phyloP scores from a whole-genome alignment of 2,797 vertebrate species.

The Arrhamphus sclerolepis region DNA sequence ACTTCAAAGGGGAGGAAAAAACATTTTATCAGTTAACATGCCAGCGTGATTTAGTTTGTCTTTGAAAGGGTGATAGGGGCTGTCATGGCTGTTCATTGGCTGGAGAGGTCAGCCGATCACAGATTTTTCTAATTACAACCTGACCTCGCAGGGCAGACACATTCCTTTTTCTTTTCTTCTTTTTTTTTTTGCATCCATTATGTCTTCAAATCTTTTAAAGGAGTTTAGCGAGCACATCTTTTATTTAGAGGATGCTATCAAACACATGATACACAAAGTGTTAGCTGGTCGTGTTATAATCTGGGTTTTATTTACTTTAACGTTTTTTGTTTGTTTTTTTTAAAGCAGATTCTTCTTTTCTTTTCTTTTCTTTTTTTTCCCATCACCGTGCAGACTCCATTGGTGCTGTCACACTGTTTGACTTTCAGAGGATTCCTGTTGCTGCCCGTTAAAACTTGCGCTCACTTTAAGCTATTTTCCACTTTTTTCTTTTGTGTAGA shows the following conservation, averaged over 20 bases:
- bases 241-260: slow-evolving; percentile 14
- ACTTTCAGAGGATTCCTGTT: slow-evolving; percentile 42
- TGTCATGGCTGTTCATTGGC: slow-evolving; percentile 55
- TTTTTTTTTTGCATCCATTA: slow-evolving; percentile 14
- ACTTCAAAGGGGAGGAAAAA: slow-evolving; percentile 65
- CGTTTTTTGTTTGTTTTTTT: too few species aligned
- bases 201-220: slow-evolving; percentile 40
- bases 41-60: slow-evolving; percentile 48
- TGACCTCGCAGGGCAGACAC: slow-evolving; percentile 59
- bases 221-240: slow-evolving; percentile 26
- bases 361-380: slow-evolving; percentile 23
- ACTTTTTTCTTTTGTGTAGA: slow-evolving; percentile 57
- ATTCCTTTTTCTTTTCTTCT: slow-evolving; percentile 56
- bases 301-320: slow-evolving; percentile 19
- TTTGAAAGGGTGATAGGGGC: slow-evolving; percentile 60
- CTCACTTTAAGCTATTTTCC: slow-evolving; percentile 16
- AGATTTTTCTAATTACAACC: slow-evolving; percentile 72
- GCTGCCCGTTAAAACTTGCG: slow-evolving; percentile 49
- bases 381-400: slow-evolving; percentile 30
- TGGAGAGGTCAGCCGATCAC: slow-evolving; percentile 63
- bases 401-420: slow-evolving; percentile 50
- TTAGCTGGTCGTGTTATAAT: slow-evolving; percentile 9
- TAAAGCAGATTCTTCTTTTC: too few species aligned
- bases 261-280: slow-evolving; percentile 4
- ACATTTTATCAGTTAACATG: slow-evolving; percentile 64